Percentiles rank a stretch among this genome's conserved stretches.
phyloP scores from a whole-genome alignment of 2,797 vertebrate genomes.

The Alcedo quadribrachys region DNA sequence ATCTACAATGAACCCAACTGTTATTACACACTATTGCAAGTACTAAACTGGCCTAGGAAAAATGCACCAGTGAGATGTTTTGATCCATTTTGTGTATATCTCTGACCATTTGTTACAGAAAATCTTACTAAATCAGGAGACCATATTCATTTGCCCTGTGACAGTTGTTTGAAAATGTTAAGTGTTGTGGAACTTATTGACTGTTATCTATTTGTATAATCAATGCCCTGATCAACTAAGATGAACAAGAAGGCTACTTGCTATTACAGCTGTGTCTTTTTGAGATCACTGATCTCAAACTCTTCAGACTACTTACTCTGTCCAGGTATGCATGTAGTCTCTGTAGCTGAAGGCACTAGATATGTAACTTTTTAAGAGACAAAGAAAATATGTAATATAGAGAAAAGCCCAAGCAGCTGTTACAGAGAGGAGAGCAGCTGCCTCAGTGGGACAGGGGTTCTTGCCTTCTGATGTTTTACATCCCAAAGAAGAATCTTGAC shows the following conservation, averaged over 20 bases:
- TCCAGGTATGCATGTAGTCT: not conserved
- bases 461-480: not conserved
- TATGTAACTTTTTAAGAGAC: not conserved
- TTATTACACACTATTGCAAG: accelerated
- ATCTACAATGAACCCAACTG: conserved; percentile 2
- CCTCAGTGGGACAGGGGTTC: not conserved
- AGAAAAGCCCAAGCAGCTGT: not conserved
- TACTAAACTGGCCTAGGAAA: not conserved
- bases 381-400: not conserved
- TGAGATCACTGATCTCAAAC: not conserved
- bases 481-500: not conserved
- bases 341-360: not conserved
- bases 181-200: not conserved
- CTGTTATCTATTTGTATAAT: not conserved
- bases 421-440: not conserved
- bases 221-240: not conserved
- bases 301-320: not conserved
- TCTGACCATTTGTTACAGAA: not conserved
- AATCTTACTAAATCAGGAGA: not conserved
- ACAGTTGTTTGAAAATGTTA: not conserved
- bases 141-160: not conserved
- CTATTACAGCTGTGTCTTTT: not conserved
- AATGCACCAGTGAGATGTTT: not conserved
- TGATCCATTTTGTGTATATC: not conserved
- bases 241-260: not conserved